These are phyloP conservation scores for Plodia interpunctella DNA, from an alignment of 1,140 invertebrate genomes.

Conservation along the genomic window DNA sequence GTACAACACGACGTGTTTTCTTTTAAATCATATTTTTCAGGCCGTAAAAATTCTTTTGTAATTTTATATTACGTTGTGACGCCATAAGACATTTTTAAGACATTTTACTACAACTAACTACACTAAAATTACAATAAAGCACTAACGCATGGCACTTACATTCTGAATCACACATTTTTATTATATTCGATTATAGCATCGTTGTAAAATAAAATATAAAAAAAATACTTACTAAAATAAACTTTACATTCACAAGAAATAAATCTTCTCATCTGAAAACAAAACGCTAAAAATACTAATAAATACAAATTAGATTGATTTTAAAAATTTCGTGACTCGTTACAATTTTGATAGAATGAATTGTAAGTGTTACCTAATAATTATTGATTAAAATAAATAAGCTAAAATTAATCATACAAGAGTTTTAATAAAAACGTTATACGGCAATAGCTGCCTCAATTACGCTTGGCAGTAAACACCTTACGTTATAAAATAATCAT, in stretches of 20 bases:
- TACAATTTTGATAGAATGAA: not conserved
- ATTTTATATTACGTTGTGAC: not conserved
- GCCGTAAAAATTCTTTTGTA: too few relatives aligned
- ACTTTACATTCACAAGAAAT: not conserved
- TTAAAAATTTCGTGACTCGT: not conserved
- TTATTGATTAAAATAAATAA: not conserved
- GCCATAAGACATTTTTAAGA: not conserved
- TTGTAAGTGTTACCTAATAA: not conserved
- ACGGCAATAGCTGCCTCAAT: too few relatives aligned
- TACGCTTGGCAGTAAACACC: too few relatives aligned
- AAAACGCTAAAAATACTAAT: not conserved
- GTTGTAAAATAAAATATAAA: conserved; percentile 12
- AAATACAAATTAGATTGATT: not conserved
- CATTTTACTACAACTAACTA: not conserved
- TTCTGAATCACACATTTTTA: conserved; percentile 20
- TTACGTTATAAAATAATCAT: too few relatives aligned
- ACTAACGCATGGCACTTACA: conserved; percentile 34
- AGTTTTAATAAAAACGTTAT: not conserved
- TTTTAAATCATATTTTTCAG: too few relatives aligned
- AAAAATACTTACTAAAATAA: not conserved
- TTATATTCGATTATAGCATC: not conserved
- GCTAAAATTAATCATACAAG: not conserved
- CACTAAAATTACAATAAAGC: conserved; percentile 20
- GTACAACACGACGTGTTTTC: too few relatives aligned
- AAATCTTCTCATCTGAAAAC: too few relatives aligned